A percentile compares a stretch with the other conserved stretches of the same genome.
These are phyloP conservation scores for Chaetops frenatus DNA, from an alignment of 2,113 vertebrate species.

Conservation along the genomic window DNA sequence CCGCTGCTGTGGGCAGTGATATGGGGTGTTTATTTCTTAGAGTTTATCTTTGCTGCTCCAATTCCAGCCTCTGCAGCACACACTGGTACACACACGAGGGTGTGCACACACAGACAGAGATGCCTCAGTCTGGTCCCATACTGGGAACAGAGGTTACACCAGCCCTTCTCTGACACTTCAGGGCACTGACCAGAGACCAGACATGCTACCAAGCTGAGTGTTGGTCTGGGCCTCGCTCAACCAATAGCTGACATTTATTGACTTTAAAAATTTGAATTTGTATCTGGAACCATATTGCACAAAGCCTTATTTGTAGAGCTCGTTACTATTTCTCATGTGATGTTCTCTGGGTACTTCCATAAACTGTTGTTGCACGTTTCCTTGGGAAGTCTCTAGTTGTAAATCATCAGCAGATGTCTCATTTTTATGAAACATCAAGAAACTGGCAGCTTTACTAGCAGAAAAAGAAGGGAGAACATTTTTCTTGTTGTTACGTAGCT, in stretches of 20 bases:
- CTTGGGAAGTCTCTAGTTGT: neutral
- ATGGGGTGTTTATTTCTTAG: neutral
- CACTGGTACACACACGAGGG: neutral
- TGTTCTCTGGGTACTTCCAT: neutral
- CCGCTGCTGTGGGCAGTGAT: neutral
- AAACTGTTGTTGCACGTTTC: neutral
- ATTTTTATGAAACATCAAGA: neutral
- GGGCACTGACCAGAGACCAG: neutral
- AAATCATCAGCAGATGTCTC: constrained; percentile 8
- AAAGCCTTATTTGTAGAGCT: neutral
- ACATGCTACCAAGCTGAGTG: neutral
- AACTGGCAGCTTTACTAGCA: neutral
- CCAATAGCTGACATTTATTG: neutral
- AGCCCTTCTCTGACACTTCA: neutral
- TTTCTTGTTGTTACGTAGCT: neutral
- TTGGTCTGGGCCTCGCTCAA: neutral
- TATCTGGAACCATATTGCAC: neutral
- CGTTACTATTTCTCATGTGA: neutral
- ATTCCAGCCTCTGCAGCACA: neutral
- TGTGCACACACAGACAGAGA: neutral
- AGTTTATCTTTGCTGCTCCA: neutral
- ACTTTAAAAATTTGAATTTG: neutral
- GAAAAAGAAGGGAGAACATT: neutral
- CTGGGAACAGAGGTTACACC: neutral
- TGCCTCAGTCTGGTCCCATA: neutral